Evolutionary conservation across 2,113 vertebrate species (phyloP), one percentile per base, ranked within the genome.

Genomic region (Coptodon bakossiorum): DNA sequence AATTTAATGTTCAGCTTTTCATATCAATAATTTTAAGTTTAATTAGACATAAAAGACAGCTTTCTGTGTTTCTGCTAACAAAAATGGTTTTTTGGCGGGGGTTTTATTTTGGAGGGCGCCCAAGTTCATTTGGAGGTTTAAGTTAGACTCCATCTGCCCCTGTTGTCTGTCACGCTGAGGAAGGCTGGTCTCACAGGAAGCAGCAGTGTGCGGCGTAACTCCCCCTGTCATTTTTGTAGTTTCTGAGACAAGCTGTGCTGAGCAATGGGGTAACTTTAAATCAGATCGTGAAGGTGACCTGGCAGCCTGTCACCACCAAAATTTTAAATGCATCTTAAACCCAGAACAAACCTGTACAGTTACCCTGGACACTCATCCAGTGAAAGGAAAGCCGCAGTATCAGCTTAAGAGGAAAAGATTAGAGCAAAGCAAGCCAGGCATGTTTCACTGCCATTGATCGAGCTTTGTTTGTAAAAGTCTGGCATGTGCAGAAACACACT

Each of bases 401-500:
- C 52, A 56, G 36, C 63, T 78, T 80, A 81, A 88, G 61, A 84
- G 87, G 66, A 88, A 89, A 87, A 83, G 61, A 91, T 94, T 88
- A 83, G 85, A 89, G 43, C 45, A 19, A 86, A 89, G 53, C 76
- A 10, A 79, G 31, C 61, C 38, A 59, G 66, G 29, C 27, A 24
- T 81, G 80, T 90, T 86, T 90, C 61, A 86, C 80, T 84, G 59
- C 59, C 88, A 90, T 89, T 17, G 87, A 92, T 91, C 88, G 82
- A 57, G 80, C 66, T 87, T 89, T 86, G 43, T 82, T 59, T 34
- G 71, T 78, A 78, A 45, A 52, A 89, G 54, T 24, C 73, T 66
- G 27, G 56, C 80, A 52, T 81, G 80, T 61, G 17, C 45, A 68
- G 50, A 81, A 88, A 78, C 36, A 38, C 71, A 83, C 45, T 52